Conservation (phyloP, 1,140 invertebrate species). For the Drosophila serrata region DNA sequence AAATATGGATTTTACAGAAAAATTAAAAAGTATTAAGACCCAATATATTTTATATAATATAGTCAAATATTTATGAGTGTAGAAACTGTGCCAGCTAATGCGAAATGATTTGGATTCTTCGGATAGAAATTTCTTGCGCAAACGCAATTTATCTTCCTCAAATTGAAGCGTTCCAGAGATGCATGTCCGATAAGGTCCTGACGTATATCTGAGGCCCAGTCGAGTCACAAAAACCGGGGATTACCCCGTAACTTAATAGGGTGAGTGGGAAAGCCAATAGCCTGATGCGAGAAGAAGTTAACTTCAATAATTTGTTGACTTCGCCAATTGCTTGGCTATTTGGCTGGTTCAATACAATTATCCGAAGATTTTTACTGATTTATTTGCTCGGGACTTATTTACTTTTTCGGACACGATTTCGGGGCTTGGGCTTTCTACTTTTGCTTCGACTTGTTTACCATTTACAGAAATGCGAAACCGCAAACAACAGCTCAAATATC, state of each 20-base stretch:
- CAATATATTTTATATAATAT: background rate
- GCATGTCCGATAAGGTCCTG: constrained; percentile 40
- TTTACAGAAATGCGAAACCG: constrained; percentile 75
- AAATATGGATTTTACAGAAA: background rate
- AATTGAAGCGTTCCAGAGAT: constrained; percentile 56
- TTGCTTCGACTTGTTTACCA: constrained; percentile 64
- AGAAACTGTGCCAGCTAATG: constrained; percentile 49
- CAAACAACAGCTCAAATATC: constrained; percentile 50
- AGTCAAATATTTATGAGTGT: constrained; percentile 2
- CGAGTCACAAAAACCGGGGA: constrained; percentile 18
- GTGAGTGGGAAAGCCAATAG: background rate
- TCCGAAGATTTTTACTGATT: constrained; percentile 61
- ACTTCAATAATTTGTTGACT: constrained; percentile 51
- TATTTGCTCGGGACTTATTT: constrained; percentile 68
- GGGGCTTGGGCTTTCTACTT: constrained; percentile 34
- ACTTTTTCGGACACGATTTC: constrained; percentile 43
- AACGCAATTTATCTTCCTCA: constrained; percentile 77
- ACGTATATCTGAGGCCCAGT: constrained; percentile 17
- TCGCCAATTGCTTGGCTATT: constrained; percentile 60
- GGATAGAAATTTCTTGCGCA: constrained; percentile 37
- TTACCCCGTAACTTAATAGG: constrained; percentile 2
- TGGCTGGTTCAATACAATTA: constrained; percentile 72
- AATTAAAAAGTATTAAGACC: background rate
- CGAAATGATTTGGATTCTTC: constrained; percentile 65
- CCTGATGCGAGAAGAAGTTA: background rate